Evolutionary conservation across 2,797 vertebrate genomes (phyloP).

Genomic region (Adelosebastes latens): DNA sequence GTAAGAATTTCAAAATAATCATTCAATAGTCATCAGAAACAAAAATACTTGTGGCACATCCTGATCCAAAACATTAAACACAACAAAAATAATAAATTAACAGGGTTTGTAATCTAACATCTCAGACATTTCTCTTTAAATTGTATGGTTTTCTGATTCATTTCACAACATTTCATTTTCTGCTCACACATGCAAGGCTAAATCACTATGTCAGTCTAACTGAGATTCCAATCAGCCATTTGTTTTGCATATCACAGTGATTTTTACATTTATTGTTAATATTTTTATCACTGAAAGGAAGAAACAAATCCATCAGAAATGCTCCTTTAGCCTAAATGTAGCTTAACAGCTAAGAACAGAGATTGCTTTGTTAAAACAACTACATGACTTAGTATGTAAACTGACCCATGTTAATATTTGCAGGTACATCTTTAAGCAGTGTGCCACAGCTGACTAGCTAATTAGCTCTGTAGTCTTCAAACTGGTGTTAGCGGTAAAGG

Average conservation of each 20-base stretch:
- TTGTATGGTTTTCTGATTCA: background rate
- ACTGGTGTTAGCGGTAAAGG: background rate
- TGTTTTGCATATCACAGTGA: no score
- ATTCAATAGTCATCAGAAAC: background rate
- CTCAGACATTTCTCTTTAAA: background rate
- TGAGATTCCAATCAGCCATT: background rate
- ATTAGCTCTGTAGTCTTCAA: background rate
- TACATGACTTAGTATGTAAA: background rate
- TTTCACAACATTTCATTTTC: background rate
- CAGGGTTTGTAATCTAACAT: background rate
- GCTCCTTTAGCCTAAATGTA: background rate
- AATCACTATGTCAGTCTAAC: background rate
- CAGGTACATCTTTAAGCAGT: background rate
- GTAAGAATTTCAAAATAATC: background rate
- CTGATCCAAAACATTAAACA: background rate
- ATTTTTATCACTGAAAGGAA: background rate
- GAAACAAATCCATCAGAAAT: background rate
- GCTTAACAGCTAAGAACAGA: background rate
- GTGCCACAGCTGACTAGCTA: background rate
- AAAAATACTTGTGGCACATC: background rate
- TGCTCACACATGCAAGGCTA: background rate
- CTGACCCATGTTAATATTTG: background rate
- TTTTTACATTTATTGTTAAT: background rate
- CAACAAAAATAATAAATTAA: background rate
- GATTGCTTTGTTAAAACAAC: background rate